Evolutionary conservation across 2,888 invertebrate genomes (phyloP), one percentile per base, ranked within the genome.

Genomic region (Coelinius sp.): DNA sequence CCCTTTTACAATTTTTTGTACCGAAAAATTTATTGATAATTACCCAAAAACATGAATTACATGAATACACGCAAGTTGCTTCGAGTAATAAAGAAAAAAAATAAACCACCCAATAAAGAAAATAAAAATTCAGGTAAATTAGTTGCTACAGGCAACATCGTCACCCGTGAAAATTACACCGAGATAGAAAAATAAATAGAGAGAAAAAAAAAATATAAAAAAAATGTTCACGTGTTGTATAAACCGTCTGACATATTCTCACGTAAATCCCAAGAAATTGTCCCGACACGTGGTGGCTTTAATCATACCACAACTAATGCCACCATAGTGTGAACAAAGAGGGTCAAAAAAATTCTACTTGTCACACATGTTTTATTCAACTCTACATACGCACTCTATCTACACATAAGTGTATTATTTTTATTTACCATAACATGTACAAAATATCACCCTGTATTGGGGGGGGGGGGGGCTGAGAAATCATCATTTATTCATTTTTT

Each of bases 241-340:
- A 35, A 10, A 8, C n/a, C 25, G 25, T 10, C 20, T 49, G 62
- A 63, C 63, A 70, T 66, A 65, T 59, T 71, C 59, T 53, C 65
- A 67, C 27, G 35, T 63, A 52, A 59, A 31, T 31, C 35, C n/a
- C 20, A 65, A 49, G 66, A 38, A 66, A 59, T 67, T 38, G 49
- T 67, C 71, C 41, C 44, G 27, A 17, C 59, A 68, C 67, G 49
- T 67, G 59, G 35, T 41, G 52, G 62, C 71, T 71, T 68, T 68
- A 71, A 71, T 71, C 67, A 71, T 46, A 25, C 24, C 49, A 17
- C 31, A 71, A 68, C 59, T 46, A 67, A 59, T 49, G 59, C 46
- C 62, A 1, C 24, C n/a, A n/a, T n/a, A 35, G 46, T 27, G 46
- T 56, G 62, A 59, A 25, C 38, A 35, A 67, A 68, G 41, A 68